Evolutionary conservation across 2,113 vertebrate species (phyloP).

Genomic region (Pseudorhombus dupliciocellatus): DNA sequence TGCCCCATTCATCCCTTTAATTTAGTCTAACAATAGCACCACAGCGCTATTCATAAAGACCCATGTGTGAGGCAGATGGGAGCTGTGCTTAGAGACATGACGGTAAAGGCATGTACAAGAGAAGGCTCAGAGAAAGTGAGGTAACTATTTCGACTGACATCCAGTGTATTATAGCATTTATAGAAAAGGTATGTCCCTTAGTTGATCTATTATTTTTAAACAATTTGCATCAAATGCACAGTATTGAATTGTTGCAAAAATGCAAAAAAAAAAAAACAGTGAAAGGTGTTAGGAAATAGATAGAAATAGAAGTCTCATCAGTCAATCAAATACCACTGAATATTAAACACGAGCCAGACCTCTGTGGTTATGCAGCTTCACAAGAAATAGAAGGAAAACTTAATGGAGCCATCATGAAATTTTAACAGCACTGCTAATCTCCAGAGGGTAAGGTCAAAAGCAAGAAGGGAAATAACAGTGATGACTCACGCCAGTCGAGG

Average conservation of each 20-base stretch:
- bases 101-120: constrained; percentile 8
- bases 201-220: too few species aligned
- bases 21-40: constrained; percentile 55
- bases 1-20: constrained; percentile 51
- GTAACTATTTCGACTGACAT: not conserved
- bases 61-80: constrained; percentile 28
- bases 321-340: not conserved
- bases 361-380: not conserved
- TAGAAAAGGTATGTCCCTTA: too few species aligned
- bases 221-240: too few species aligned
- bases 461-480: not conserved
- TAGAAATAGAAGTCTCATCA: too few species aligned
- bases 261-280: too few species aligned
- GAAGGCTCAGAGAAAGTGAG: not conserved
- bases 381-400: constrained; percentile 5
- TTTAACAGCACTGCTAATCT: constrained; percentile 54
- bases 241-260: too few species aligned
- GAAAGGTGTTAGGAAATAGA: too few species aligned
- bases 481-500: constrained; percentile 44
- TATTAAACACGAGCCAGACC: constrained; percentile 7
- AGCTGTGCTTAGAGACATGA: constrained; percentile 19
- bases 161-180: not conserved
- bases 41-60: constrained; percentile 27
- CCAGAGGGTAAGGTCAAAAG: constrained; percentile 20
- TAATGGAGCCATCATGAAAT: constrained; percentile 53